A percentile compares a stretch with the other conserved stretches of the same genome.
phyloP scores from a whole-genome alignment of 2,888 invertebrate genomes.

The Diarsia brunnea region DNA sequence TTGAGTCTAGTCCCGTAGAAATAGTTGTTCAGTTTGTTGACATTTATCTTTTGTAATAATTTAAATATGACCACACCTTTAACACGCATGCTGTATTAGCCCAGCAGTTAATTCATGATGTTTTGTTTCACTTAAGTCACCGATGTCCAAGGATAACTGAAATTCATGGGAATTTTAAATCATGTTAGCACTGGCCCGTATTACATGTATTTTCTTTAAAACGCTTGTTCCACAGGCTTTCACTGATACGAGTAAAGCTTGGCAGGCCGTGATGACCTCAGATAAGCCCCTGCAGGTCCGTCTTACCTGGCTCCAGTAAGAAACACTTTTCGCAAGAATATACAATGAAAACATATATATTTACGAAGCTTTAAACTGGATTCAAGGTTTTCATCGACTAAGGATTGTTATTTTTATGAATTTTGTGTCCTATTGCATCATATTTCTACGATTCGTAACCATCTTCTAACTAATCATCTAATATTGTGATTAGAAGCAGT shows the following conservation, averaged over 20 bases:
- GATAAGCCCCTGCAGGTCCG: too few relatives aligned
- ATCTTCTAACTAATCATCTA: background rate
- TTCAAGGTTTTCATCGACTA: background rate
- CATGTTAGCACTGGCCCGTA: background rate
- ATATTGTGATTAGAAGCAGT: background rate
- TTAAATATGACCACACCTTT: background rate
- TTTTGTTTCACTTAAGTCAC: background rate
- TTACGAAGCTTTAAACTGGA: background rate
- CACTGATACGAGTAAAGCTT: background rate
- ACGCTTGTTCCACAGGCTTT: constrained; percentile 6
- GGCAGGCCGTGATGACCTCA: background rate
- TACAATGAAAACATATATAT: background rate
- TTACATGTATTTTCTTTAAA: constrained; percentile 5
- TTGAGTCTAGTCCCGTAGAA: too few relatives aligned
- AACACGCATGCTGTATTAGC: background rate
- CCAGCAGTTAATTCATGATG: background rate
- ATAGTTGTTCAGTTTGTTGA: too few relatives aligned
- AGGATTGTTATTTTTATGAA: background rate
- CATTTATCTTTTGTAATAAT: background rate
- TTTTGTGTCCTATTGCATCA: background rate
- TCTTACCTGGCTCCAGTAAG: background rate
- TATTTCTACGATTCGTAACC: background rate
- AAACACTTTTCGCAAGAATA: background rate
- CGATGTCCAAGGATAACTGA: background rate
- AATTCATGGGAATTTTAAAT: background rate